A percentile compares a stretch with the other conserved stretches of the same genome.
phyloP scores from a whole-genome alignment of 1,140 invertebrate species.

The Brachystomella parvula region DNA sequence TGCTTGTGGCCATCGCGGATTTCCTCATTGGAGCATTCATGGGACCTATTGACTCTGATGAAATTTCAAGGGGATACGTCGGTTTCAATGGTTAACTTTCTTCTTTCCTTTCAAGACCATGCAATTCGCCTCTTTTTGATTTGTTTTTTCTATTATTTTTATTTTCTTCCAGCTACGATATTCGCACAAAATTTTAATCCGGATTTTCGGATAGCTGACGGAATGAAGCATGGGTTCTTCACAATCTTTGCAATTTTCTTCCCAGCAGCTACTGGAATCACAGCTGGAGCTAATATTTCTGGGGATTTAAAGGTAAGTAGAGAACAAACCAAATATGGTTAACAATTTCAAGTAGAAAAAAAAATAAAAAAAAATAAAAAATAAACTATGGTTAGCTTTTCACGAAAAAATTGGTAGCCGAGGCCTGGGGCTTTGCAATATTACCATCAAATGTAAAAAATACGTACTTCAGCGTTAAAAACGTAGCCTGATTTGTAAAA shows the following conservation, averaged over 20 bases:
- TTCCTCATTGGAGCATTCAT: conserved; percentile 53
- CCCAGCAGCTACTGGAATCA: conserved; percentile 39
- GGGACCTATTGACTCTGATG: conserved; percentile 45
- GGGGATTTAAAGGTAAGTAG: conserved; percentile 71
- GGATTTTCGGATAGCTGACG: conserved; percentile 43
- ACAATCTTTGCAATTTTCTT: conserved; percentile 51
- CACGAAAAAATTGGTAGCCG: too few relatives aligned
- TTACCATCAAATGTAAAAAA: too few relatives aligned
- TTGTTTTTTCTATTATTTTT: conserved; percentile 10
- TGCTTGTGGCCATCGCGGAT: conserved; percentile 52
- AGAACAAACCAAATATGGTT: neutral
- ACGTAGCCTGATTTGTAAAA: too few relatives aligned
- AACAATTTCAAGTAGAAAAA: too few relatives aligned
- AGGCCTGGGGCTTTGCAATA: too few relatives aligned
- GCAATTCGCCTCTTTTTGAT: conserved; percentile 6
- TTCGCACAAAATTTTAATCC: conserved; percentile 46
- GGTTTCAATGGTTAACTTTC: conserved; percentile 48
- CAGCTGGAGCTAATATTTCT: conserved; percentile 69
- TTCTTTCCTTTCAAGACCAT: neutral
- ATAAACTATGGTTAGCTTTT: too few relatives aligned
- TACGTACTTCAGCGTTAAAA: too few relatives aligned
- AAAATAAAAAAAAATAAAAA: too few relatives aligned
- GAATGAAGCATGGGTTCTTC: conserved; percentile 46
- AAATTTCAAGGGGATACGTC: conserved; percentile 49
- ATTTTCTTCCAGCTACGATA: conserved; percentile 38